phyloP scores from a whole-genome alignment of 2,797 vertebrate genomes.

The Odontamblyopus lacepedii region DNA sequence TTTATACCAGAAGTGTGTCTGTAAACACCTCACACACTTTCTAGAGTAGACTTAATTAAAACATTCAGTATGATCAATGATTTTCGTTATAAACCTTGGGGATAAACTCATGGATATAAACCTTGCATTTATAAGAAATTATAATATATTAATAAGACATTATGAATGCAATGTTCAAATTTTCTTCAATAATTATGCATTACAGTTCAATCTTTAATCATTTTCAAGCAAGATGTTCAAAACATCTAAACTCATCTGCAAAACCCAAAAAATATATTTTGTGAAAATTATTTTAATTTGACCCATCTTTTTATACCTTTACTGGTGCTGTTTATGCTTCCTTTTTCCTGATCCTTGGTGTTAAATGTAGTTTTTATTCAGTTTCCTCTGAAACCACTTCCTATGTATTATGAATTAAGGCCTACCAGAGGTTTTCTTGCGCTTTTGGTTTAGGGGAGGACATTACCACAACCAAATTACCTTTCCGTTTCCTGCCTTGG shows the following conservation, averaged over 20 bases:
- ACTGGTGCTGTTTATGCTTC: background rate
- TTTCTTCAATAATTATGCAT: background rate
- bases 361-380: background rate
- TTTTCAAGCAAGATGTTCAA: too few species aligned
- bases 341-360: background rate
- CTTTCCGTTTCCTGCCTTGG: slow-evolving; percentile 9
- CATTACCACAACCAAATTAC: background rate
- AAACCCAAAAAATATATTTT: background rate
- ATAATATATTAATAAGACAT: background rate
- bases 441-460: background rate
- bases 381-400: slow-evolving; percentile 3
- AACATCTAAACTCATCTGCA: background rate
- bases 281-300: background rate
- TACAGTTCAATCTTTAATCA: background rate
- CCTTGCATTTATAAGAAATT: background rate
- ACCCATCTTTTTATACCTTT: background rate
- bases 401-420: background rate
- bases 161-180: background rate
- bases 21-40: background rate
- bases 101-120: background rate
- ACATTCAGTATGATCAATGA: background rate
- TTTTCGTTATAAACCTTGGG: background rate
- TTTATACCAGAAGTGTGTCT: background rate
- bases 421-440: background rate
- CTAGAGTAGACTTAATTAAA: too few species aligned